phyloP scores from a whole-genome alignment of 1,140 invertebrate species.

The Brachionus rotundiformis region DNA sequence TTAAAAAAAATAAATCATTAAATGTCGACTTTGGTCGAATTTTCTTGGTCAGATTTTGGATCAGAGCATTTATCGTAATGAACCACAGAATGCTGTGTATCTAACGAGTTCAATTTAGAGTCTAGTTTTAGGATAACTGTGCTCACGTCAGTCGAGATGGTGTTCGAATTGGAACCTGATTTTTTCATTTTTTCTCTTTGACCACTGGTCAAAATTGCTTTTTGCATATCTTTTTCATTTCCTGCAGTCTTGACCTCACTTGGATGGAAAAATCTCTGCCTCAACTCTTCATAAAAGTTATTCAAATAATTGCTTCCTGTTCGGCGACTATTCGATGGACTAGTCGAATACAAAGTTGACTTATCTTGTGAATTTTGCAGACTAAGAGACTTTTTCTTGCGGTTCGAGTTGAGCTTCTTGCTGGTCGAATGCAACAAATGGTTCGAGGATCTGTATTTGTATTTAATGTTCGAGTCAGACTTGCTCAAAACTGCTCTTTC shows the following conservation, averaged over 20 bases:
- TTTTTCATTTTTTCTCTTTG: background rate
- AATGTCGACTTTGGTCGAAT: background rate
- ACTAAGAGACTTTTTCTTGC: slow-evolving; percentile 40
- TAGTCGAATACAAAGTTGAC: background rate
- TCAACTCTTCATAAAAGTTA: slow-evolving; percentile 50
- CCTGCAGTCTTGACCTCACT: background rate
- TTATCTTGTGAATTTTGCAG: slow-evolving; percentile 51
- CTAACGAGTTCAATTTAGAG: slow-evolving; percentile 18
- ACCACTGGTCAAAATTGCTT: background rate
- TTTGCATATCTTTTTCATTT: background rate
- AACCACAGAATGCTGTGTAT: background rate
- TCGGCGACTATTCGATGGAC: slow-evolving; percentile 5
- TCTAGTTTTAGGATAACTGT: background rate
- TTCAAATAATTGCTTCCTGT: slow-evolving; percentile 40
- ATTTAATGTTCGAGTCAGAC: slow-evolving; percentile 44
- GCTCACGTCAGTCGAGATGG: slow-evolving; percentile 24
- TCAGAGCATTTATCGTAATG: background rate
- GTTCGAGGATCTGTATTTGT: slow-evolving; percentile 35
- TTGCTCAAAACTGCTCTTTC: slow-evolving; percentile 41
- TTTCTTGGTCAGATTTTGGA: background rate
- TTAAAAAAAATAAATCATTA: no score
- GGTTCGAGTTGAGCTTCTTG: background rate
- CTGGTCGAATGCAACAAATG: slow-evolving; percentile 25
- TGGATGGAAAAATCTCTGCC: slow-evolving; percentile 12
- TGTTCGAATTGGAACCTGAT: slow-evolving; percentile 18